Evolutionary conservation across 1,140 invertebrate species (phyloP).

Genomic region (Drosophila busckii): DNA sequence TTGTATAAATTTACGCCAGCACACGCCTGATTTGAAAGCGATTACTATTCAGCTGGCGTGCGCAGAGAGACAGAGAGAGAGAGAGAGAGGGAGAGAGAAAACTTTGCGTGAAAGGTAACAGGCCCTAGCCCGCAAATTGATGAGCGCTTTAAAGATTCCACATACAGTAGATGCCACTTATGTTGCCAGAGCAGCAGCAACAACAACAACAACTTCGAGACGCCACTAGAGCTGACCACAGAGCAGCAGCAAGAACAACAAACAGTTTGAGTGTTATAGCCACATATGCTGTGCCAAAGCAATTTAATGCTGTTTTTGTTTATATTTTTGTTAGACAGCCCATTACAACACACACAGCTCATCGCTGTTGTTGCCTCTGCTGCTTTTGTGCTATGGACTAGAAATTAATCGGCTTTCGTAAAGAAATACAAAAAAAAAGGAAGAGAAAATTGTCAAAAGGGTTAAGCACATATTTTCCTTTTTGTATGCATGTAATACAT

Average conservation of each 20-base stretch:
- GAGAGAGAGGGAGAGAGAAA: conserved; percentile 1
- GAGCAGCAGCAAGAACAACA: conserved; percentile 10
- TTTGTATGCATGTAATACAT: not conserved
- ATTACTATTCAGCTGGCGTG: conserved; percentile 46
- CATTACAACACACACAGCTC: conserved; percentile 12
- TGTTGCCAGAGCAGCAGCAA: conserved; percentile 12
- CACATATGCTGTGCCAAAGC: not conserved
- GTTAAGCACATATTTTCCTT: not conserved
- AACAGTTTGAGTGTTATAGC: conserved; percentile 50
- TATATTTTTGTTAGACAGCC: conserved; percentile 17
- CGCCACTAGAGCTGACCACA: conserved; percentile 1
- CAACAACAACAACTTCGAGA: conserved; percentile 3
- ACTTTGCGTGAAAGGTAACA: conserved; percentile 5
- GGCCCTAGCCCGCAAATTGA: too few relatives aligned
- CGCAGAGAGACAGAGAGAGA: not conserved
- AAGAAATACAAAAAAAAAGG: conserved; percentile 8
- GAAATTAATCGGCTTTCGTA: conserved; percentile 45
- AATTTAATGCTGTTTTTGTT: not conserved
- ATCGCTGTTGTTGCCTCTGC: too few relatives aligned
- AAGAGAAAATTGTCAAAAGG: not conserved
- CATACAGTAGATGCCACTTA: not conserved
- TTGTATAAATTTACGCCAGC: conserved; percentile 38
- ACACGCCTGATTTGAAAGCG: conserved; percentile 29
- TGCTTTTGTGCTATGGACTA: conserved; percentile 9
- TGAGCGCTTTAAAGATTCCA: conserved; percentile 6